phyloP scores from a whole-genome alignment of 2,113 vertebrate genomes.

The Phrynosoma blainvillii region DNA sequence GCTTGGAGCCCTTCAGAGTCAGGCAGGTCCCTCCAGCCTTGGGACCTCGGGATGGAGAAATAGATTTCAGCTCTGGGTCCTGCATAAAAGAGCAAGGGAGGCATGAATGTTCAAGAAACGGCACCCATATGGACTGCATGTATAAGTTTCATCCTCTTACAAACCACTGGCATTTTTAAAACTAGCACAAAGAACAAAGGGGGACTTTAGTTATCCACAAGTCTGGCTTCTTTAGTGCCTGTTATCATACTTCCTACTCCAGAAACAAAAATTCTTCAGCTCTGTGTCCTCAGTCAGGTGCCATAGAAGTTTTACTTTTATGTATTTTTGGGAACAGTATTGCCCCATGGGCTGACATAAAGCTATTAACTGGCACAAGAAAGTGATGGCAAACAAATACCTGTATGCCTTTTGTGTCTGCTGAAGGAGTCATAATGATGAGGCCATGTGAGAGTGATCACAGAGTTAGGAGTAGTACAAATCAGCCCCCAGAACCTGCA shows the following conservation, averaged over 20 bases:
- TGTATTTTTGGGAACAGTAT: background rate
- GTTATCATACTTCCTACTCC: background rate
- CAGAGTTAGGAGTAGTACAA: background rate
- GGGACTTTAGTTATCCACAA: background rate
- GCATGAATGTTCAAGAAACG: background rate
- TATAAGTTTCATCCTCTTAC: background rate
- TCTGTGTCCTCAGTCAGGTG: background rate
- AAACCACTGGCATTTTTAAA: background rate
- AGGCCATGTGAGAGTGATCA: background rate
- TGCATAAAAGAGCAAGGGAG: slow-evolving; percentile 47
- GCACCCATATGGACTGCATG: background rate
- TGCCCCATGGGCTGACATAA: background rate
- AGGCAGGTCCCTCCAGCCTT: slow-evolving; percentile 90
- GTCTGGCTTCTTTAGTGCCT: background rate
- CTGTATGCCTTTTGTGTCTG: no score
- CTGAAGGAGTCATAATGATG: background rate
- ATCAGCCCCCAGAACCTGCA: no score
- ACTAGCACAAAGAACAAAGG: background rate
- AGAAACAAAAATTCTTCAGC: background rate
- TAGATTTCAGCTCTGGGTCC: slow-evolving; percentile 87
- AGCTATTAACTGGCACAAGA: background rate
- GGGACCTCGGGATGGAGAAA: slow-evolving; percentile 87
- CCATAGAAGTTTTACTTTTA: background rate
- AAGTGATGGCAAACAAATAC: background rate
- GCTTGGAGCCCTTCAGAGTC: slow-evolving; percentile 86